Conservation (phyloP, 2,888 invertebrate genomes). For the Agrilus biguttatus region DNA sequence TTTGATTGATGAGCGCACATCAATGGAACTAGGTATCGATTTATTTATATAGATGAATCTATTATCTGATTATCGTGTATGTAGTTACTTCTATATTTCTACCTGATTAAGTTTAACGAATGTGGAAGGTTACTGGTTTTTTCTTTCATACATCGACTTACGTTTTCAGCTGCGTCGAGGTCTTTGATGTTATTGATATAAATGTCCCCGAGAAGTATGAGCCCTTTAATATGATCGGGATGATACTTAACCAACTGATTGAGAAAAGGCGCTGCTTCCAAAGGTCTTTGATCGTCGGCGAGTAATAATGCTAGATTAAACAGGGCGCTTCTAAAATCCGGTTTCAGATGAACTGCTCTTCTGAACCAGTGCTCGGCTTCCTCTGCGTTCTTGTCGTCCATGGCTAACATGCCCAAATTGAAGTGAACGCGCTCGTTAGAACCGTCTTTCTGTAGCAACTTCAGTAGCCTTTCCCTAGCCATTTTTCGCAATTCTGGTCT, state of each 20-base stretch:
- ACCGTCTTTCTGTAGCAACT: conserved; percentile 60
- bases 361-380: conserved; percentile 87
- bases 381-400: conserved; percentile 83
- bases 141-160: conserved; percentile 32
- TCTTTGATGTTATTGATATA: conserved; percentile 93
- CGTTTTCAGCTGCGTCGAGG: conserved; percentile 84
- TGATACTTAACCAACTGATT: conserved; percentile 82
- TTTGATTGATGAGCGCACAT: too few species aligned
- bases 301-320: conserved; percentile 85
- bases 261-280: conserved; percentile 85
- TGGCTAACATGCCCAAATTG: conserved; percentile 90
- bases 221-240: conserved; percentile 87
- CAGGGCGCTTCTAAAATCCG: conserved; percentile 82
- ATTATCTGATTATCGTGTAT: too few species aligned
- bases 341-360: conserved; percentile 73
- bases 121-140: too few species aligned
- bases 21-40: too few species aligned
- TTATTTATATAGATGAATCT: too few species aligned
- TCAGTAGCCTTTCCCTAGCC: conserved; percentile 66
- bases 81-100: too few species aligned
- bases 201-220: conserved; percentile 87
- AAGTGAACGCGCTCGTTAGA: conserved; percentile 87
- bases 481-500: conserved; percentile 64
- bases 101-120: too few species aligned
- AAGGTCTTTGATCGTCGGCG: conserved; percentile 74